Evolutionary conservation across 1,140 invertebrate species (phyloP), one percentile per base, ranked within the genome.

Genomic region (Trachymyrmex septentrionalis): DNA sequence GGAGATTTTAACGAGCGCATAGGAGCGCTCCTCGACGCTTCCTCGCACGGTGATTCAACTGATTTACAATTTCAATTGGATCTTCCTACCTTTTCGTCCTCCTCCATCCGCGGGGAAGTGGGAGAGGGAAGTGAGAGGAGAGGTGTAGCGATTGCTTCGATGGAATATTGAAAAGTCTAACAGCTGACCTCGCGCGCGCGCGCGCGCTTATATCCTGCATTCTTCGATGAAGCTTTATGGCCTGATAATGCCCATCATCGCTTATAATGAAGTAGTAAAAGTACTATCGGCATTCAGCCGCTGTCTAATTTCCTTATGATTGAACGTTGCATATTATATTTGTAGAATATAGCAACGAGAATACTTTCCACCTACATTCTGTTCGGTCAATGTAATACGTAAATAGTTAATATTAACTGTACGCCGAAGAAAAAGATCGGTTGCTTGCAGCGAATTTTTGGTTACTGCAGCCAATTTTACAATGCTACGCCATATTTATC

Each of bases 31-130:
- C 16, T 73, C 59, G 34, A 19, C 30, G 21, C 50, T 30, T 82
- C n/a, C 73, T 55, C 66, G 50, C 76, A 50, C 64, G 80, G 19
- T 14, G 24, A n/a, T 76, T 14, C 55, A n/a, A 57, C 4, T 72
- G 44, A 73, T 91, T 91, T 91, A 72, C 85, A 87, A 91, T 89
- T 76, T 91, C 87, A 86, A 91, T 91, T 50, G 50, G 27, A 50
- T 72, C 38, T 53, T 53, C 48, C 24, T 80, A 53, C 12, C 38
- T 44, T 67, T 30, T 44, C 76, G 21, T 63, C 24, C 4, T 82
- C 53, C 3, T 21, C 21, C 55, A 12, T 50, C 3, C 50, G 53
- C 53, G 48, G 14, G 66, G 19, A 34, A 34, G 14, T 38, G 16
- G 16, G 4, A 55, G 1, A 27, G 72, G 16, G 48, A 30, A 50